Conservation (phyloP, 2,797 vertebrate genomes). For the Cetoscarus ocellatus region DNA sequence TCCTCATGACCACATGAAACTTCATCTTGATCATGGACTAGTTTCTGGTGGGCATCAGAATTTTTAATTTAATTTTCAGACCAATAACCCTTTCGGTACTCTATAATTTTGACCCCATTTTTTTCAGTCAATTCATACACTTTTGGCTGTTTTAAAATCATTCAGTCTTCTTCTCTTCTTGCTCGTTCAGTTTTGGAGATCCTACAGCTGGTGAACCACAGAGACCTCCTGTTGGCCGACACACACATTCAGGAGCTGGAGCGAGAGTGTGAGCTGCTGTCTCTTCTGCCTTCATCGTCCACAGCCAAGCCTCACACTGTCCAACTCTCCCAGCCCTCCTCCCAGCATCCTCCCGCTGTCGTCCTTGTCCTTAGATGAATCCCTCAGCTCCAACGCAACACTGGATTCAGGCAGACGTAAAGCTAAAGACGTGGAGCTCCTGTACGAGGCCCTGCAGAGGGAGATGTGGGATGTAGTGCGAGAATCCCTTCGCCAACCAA, state of each 20-base stretch:
- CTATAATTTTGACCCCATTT: neutral
- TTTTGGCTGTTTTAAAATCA: conserved; percentile 5
- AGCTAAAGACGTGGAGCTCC: conserved; percentile 91
- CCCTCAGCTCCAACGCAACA: conserved; percentile 75
- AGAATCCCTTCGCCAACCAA: conserved; percentile 88
- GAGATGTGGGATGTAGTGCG: conserved; percentile 93
- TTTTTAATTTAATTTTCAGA: too few species aligned
- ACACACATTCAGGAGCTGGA: conserved; percentile 93
- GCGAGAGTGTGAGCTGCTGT: conserved; percentile 87
- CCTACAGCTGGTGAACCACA: conserved; percentile 90
- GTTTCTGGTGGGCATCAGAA: too few species aligned
- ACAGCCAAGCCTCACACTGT: conserved; percentile 52
- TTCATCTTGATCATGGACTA: too few species aligned
- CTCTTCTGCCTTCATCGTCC: conserved; percentile 62
- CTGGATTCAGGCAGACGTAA: conserved; percentile 85
- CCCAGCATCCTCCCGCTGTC: conserved; percentile 36
- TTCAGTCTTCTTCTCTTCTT: conserved; percentile 10
- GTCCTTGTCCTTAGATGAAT: conserved; percentile 65
- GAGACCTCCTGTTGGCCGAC: conserved; percentile 90
- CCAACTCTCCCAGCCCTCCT: conserved; percentile 41
- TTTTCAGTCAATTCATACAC: neutral
- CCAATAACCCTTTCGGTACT: too few species aligned
- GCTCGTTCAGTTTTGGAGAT: conserved; percentile 89
- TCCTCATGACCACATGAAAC: too few species aligned
- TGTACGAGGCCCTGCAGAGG: conserved; percentile 92